These are phyloP conservation scores for Litoditis marina DNA, from an alignment of 2,888 invertebrate species.

Conservation along the genomic window DNA sequence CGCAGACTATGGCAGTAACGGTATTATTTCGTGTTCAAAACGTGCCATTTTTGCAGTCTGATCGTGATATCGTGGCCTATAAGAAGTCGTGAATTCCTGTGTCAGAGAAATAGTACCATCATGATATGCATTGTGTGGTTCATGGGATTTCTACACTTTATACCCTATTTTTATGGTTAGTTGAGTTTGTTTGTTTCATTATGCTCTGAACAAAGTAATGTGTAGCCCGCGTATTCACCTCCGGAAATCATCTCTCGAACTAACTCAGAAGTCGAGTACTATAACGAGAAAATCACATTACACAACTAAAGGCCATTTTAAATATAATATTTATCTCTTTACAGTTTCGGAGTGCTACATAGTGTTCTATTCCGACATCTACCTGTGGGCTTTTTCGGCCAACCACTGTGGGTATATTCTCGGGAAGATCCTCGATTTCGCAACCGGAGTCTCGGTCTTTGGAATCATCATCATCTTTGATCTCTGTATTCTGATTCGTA, in stretches of 20 bases:
- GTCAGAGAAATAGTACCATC: neutral
- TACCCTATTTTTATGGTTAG: constrained; percentile 8
- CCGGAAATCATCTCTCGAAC: no score
- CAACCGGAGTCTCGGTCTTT: constrained; percentile 6
- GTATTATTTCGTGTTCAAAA: no score
- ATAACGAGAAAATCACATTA: no score
- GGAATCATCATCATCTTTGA: constrained; percentile 2
- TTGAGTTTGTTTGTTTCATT: no score
- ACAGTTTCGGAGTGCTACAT: constrained; percentile 13
- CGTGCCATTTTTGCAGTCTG: constrained; percentile 7
- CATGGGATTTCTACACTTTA: constrained; percentile 11
- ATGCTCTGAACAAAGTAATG: no score
- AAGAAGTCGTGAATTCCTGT: neutral
- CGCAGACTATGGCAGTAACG: no score
- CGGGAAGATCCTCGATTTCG: constrained; percentile 8
- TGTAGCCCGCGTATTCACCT: no score
- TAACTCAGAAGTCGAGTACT: no score
- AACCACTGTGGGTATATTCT: constrained; percentile 9
- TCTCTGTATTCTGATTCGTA: no score
- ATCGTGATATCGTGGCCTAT: constrained; percentile 11
- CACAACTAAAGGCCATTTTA: no score
- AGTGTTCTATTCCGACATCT: constrained; percentile 2
- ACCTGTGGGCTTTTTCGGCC: constrained; percentile 9
- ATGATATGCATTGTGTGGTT: constrained; percentile 8
- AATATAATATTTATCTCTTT: no score